Base-by-base conservation (phyloP, 2,888 invertebrate genomes). In the Leptopilina myrica region DNA sequence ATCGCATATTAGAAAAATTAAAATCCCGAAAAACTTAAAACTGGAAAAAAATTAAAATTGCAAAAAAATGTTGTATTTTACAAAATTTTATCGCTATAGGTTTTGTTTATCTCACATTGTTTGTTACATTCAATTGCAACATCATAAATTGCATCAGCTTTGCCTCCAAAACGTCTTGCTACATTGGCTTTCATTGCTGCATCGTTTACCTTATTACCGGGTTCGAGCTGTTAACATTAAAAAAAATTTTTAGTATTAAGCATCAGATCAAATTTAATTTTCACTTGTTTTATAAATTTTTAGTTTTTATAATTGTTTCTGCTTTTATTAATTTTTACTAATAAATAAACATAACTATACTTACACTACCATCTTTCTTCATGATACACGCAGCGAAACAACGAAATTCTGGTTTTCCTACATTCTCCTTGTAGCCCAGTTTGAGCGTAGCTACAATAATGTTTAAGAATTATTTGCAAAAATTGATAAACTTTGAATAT, bases 361-460 rank as follows among this genome's bases (percentile, higher is more conserved):
- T 53, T 49, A 69, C 69, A 20, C 12, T 20, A 14, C 69, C 69
- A 26, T 49, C 26, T 8, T 69, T 69, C 20, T 69, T 69, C 49
- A 69, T 49, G 1, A 67, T 2, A 20, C 67, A 67, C 46, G 67
- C 49, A 8, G 0, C 2, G 5, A 67, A 0, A 9, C 67, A 67
- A 1, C 46, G 43, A 2, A 67, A 67, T 67, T 67, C 67, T 0
- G 67, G 2, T 53, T 26, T 11, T 8, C 7, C 69, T 0, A 6
- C 11, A 49, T 49, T 9, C 12, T 1, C 20, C 2, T 26, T n/a
- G 49, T 12, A 20, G 6, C 67, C 67, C 5, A 11, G 20, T 11
- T 46, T 67, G 3, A 67, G 0, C 20, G 5, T 20, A 2, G 9
- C 67, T 67, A 2, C 11, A 14, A 49, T 2, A 67, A 2, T 7